Evolutionary conservation across 2,113 vertebrate species (phyloP), one percentile per base, ranked within the genome.

Genomic region (Plectropomus leopardus): DNA sequence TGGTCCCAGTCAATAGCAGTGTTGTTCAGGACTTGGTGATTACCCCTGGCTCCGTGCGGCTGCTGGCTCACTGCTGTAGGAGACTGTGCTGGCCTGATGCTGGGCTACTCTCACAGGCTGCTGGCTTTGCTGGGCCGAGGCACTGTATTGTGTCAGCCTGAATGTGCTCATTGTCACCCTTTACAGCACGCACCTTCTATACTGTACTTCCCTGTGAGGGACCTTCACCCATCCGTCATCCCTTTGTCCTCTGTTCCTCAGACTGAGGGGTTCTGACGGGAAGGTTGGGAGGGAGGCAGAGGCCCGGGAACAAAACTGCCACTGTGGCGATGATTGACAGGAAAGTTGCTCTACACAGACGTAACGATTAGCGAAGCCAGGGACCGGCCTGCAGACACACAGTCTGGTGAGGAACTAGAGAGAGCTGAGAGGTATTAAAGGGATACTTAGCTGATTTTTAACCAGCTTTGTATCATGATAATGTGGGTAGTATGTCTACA

Each of bases 171-270:
- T 94, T 94, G 93, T 94, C 79, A 64, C 57, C 76, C 77, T 70
- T 82, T 85, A 60, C 86, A 80, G 80, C 60, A 42, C 89, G 76
- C 92, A 94, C 93, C 91, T 93, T 90, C 89, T 81, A 83, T 87
- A 88, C 91, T 88, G 89, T 91, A 90, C 90, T 92, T 90, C 89
- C 89, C 85, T 86, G 91, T 67, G 89, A 90, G 90, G 85, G 91
- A 92, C 84, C 86, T 87, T 91, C 83, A 68, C 59, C 90, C 87
- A 89, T 94, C 89, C 80, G 82, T 94, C 91, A 89, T 83, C 80
- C 81, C 90, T 90, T 95, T 95, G 95, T 95, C 89, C 92, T 93
- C 91, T 95, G 94, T 95, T 92, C 81, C 88, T 80, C 92, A 86
- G 89, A 92, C 79, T 85, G 88, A 87, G 86, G 84, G 84, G 78